Percentiles rank a stretch among this genome's conserved stretches.
phyloP scores from a whole-genome alignment of 2,888 invertebrate genomes.

The Drosophila birchii region DNA sequence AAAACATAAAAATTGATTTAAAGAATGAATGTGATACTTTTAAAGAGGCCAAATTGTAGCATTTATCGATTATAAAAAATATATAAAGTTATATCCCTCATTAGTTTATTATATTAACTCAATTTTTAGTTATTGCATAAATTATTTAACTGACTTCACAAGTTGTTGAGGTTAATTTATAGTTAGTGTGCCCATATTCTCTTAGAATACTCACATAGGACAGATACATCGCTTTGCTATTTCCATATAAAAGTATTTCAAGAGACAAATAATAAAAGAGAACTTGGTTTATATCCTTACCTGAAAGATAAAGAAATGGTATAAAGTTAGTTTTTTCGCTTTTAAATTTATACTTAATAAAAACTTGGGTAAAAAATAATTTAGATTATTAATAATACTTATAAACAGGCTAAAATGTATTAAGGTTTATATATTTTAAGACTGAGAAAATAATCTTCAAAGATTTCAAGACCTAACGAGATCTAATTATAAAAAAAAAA shows the following conservation, averaged over 20 bases:
- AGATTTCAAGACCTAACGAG: no score
- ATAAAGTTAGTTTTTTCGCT: background rate
- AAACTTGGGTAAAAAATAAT: background rate
- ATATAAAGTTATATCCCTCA: background rate
- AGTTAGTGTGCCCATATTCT: background rate
- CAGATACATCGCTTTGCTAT: conserved; percentile 48
- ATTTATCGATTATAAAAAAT: no score
- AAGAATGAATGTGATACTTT: no score
- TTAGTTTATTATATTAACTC: background rate
- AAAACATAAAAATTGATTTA: background rate
- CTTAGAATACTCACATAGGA: conserved; percentile 48
- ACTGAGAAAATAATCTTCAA: no score
- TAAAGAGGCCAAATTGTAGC: no score
- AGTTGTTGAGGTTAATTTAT: background rate
- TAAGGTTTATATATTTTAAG: no score
- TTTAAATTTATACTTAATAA: background rate
- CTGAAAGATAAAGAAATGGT: conserved; percentile 33
- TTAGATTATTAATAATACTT: background rate
- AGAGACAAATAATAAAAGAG: conserved; percentile 41
- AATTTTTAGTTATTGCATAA: background rate
- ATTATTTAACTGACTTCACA: background rate
- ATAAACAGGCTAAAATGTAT: background rate
- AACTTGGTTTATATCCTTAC: conserved; percentile 45
- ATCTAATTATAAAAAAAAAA: no score
- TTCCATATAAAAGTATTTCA: conserved; percentile 48